Evolutionary conservation across 2,888 invertebrate genomes (phyloP).

Genomic region (Noctua pronuba): DNA sequence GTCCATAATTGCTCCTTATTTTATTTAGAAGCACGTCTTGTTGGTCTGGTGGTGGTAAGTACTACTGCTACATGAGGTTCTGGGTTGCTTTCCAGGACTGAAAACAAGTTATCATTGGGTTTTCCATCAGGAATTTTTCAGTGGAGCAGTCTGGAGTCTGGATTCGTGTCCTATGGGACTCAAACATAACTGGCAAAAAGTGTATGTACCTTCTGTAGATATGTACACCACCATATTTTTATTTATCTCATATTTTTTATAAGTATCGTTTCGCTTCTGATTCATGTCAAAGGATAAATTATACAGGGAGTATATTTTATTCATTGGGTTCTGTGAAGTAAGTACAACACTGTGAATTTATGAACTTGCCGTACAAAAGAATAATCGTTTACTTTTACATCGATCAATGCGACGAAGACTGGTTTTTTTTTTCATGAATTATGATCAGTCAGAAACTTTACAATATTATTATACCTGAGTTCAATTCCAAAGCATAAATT

Average conservation of each 20-base stretch:
- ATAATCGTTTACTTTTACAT: constrained; percentile 27
- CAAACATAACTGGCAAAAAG: not conserved
- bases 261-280: not conserved
- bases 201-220: no score
- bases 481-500: not conserved
- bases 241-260: no score
- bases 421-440: constrained; percentile 3
- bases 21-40: not conserved
- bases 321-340: constrained; percentile 23
- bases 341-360: constrained; percentile 33
- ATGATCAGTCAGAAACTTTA: not conserved
- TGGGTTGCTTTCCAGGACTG: not conserved
- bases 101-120: not conserved
- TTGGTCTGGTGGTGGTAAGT: not conserved
- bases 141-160: not conserved
- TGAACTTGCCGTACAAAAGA: constrained; percentile 21
- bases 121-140: not conserved
- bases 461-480: not conserved
- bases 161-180: not conserved
- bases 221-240: no score
- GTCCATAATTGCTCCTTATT: not conserved
- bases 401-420: constrained; percentile 22
- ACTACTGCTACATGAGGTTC: not conserved
- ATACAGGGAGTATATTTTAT: constrained; percentile 24
- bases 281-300: constrained; percentile 3